These are phyloP conservation scores for Andinoacara biseriatus DNA, from an alignment of 2,113 vertebrate genomes.

Conservation along the genomic window DNA sequence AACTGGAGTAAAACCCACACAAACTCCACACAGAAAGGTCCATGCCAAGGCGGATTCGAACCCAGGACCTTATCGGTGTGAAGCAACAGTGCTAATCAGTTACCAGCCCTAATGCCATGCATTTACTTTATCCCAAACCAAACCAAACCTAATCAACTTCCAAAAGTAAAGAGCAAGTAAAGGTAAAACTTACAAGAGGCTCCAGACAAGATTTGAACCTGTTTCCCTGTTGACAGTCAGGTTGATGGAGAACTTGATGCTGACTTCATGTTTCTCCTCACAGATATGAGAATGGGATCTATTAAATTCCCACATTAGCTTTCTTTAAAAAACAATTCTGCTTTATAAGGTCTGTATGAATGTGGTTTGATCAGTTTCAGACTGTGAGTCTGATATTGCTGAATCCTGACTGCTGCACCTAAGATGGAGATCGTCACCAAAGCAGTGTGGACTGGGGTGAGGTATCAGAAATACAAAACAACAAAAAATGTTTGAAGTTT, in stretches of 20 bases:
- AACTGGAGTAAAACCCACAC: too few relatives aligned
- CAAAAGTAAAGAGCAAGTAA: not conserved
- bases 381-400: not conserved
- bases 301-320: not conserved
- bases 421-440: not conserved
- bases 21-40: too few relatives aligned
- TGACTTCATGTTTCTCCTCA: not conserved
- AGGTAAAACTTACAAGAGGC: not conserved
- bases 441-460: too few relatives aligned
- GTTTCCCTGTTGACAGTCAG: not conserved
- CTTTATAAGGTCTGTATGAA: not conserved
- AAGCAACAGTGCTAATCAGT: too few relatives aligned
- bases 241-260: not conserved
- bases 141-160: too few relatives aligned
- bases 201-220: not conserved
- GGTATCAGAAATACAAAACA: not conserved
- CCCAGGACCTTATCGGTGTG: too few relatives aligned
- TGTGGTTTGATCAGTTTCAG: not conserved
- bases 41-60: too few relatives aligned
- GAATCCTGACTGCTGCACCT: not conserved
- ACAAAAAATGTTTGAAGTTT: not conserved
- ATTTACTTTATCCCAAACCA: too few relatives aligned
- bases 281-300: not conserved
- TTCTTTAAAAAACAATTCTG: not conserved
- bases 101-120: too few relatives aligned